Percentiles rank a stretch among this genome's conserved stretches.
Conservation (phyloP, 2,888 invertebrate species). For the Osmoderma eremita region DNA sequence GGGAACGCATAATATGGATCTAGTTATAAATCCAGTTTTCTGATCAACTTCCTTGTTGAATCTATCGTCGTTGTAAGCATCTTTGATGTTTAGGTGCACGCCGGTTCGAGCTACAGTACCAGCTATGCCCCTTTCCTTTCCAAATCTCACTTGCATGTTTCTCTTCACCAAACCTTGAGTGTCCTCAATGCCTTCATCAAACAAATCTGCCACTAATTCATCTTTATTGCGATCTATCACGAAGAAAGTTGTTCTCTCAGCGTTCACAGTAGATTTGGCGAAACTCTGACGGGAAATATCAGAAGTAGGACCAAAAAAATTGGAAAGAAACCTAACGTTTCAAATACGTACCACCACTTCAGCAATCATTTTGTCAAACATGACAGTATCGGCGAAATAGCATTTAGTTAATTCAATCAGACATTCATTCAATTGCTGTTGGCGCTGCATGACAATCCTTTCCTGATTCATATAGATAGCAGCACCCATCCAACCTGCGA, state of each 20-base stretch:
- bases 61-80: constrained; percentile 68
- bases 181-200: constrained; percentile 68
- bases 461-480: constrained; percentile 63
- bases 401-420: constrained; percentile 60
- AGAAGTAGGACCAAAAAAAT: not conserved
- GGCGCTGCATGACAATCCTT: constrained; percentile 59
- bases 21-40: constrained; percentile 67
- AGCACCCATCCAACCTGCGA: constrained; percentile 63
- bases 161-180: constrained; percentile 63
- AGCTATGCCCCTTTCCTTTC: constrained; percentile 66
- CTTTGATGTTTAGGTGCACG: constrained; percentile 65
- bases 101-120: constrained; percentile 67
- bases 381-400: constrained; percentile 69
- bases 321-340: not conserved
- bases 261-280: constrained; percentile 68
- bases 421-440: constrained; percentile 62
- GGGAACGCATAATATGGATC: constrained; percentile 68
- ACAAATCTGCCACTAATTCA: constrained; percentile 67
- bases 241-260: constrained; percentile 70
- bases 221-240: constrained; percentile 66
- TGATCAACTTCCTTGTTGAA: constrained; percentile 68
- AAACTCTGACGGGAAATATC: constrained; percentile 63
- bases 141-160: constrained; percentile 66
- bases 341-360: constrained; percentile 67
- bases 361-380: constrained; percentile 69